Conservation (phyloP, 2,113 vertebrate genomes). For the Tachuris rubrigastra region DNA sequence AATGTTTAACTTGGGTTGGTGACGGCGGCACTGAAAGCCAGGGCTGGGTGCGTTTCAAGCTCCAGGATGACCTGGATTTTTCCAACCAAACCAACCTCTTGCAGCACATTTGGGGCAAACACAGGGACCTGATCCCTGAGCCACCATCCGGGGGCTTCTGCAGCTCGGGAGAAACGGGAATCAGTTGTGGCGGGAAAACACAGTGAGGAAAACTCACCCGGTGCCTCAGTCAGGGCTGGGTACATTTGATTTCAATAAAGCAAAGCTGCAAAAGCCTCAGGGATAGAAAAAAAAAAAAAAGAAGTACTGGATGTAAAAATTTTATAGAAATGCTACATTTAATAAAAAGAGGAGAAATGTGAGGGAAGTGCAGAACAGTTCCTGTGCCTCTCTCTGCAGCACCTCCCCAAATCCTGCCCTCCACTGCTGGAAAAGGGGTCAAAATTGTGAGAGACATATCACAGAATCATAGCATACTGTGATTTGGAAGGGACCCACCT, state of each 20-base stretch:
- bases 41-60: not conserved
- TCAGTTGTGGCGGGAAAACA: not conserved
- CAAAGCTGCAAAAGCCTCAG: not conserved
- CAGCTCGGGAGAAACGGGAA: not conserved
- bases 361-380: not conserved
- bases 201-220: not conserved
- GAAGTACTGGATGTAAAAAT: not conserved
- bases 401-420: not conserved
- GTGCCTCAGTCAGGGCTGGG: not conserved
- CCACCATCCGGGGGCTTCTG: not conserved
- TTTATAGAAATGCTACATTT: not conserved
- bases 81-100: conserved; percentile 10
- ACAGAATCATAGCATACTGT: not conserved
- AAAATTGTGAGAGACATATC: not conserved
- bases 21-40: conserved; percentile 26
- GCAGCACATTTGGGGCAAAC: not conserved
- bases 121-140: not conserved
- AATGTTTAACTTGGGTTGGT: conserved; percentile 53
- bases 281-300: not conserved
- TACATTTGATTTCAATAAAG: conserved; percentile 34
- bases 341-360: not conserved
- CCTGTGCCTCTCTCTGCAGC: fast-evolving
- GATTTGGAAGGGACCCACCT: not conserved
- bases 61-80: conserved; percentile 41
- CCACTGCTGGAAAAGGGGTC: not conserved